Evolutionary conservation across 2,797 vertebrate species (phyloP).

Genomic region (Hydrolagus colliei): DNA sequence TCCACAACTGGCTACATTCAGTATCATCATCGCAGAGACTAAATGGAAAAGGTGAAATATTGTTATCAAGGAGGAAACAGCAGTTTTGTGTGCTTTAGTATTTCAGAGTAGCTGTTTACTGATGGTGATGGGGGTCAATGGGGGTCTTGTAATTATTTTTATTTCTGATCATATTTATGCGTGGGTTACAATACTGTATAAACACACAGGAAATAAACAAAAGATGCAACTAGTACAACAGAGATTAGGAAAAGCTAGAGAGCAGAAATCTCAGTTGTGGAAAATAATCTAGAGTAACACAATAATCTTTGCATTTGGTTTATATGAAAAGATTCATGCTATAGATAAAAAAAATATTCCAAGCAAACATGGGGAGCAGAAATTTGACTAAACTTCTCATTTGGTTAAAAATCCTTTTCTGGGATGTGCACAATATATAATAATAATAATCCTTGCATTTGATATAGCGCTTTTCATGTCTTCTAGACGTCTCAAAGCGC

Average conservation of each 20-base stretch:
- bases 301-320: neutral
- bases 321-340: too few species aligned
- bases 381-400: too few species aligned
- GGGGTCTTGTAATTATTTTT: slow-evolving; percentile 16
- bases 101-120: neutral
- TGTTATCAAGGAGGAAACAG: slow-evolving; percentile 14
- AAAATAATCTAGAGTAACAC: neutral
- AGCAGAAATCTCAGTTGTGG: neutral
- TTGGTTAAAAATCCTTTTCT: too few species aligned
- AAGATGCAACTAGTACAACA: too few species aligned
- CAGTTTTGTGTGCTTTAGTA: slow-evolving; percentile 13
- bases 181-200: too few species aligned
- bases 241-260: neutral
- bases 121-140: slow-evolving; percentile 11
- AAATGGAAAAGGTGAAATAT: slow-evolving; percentile 11
- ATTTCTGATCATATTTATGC: slow-evolving; percentile 21
- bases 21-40: neutral
- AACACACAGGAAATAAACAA: neutral
- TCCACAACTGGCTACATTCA: slow-evolving; percentile 11
- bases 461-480: too few species aligned
- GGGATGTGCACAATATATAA: too few species aligned
- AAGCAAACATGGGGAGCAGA: too few species aligned
- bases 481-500: too few species aligned
- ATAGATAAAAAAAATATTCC: too few species aligned
- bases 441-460: too few species aligned